These are phyloP conservation scores for Trichogramma dendrolimi DNA, from an alignment of 2,888 invertebrate genomes.

Conservation along the genomic window DNA sequence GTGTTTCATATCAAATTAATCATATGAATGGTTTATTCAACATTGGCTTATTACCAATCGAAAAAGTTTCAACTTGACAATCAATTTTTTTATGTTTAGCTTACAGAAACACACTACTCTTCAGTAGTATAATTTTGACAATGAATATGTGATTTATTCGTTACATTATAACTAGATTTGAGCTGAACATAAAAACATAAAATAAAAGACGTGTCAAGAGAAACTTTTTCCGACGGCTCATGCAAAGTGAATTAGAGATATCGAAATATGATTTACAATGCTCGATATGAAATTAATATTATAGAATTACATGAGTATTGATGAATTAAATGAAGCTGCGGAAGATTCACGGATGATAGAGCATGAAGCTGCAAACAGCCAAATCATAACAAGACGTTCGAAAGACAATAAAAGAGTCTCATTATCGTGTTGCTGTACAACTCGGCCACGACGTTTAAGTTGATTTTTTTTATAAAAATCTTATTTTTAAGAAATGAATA, in stretches of 20 bases:
- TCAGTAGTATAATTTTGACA: neutral
- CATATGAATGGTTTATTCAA: constrained; percentile 16
- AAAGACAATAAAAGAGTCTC: too few relatives aligned
- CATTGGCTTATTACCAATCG: constrained; percentile 8
- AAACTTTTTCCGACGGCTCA: constrained; percentile 21
- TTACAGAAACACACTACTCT: neutral
- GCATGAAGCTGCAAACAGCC: too few relatives aligned
- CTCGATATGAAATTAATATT: constrained; percentile 37
- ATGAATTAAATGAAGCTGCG: constrained; percentile 45
- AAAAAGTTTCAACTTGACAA: constrained; percentile 23
- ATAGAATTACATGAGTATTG: constrained; percentile 47
- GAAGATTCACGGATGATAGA: constrained; percentile 28
- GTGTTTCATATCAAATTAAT: constrained; percentile 14
- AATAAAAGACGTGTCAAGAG: constrained; percentile 9
- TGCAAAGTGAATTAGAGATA: constrained; percentile 18
- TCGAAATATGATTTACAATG: constrained; percentile 40
- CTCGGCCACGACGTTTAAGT: too few relatives aligned
- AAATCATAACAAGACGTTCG: too few relatives aligned
- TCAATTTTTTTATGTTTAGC: neutral
- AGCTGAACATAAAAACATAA: too few relatives aligned
- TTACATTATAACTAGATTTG: neutral
- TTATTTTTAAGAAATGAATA: too few relatives aligned
- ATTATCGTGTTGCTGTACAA: too few relatives aligned
- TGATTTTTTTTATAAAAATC: too few relatives aligned
- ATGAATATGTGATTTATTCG: neutral